phyloP scores from a whole-genome alignment of 2,888 invertebrate species.

The Eueremaeus valkanovi region DNA sequence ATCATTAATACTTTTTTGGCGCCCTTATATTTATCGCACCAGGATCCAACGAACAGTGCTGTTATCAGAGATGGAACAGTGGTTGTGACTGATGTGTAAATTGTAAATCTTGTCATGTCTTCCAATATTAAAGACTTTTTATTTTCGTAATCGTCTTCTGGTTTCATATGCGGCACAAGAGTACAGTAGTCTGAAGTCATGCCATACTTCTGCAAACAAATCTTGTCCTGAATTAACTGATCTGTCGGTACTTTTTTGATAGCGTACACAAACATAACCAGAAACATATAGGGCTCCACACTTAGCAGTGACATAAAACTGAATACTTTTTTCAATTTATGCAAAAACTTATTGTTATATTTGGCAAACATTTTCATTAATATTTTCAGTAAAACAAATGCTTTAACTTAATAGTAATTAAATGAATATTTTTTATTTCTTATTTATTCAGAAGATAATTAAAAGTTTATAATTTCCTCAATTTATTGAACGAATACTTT shows the following conservation, averaged over 20 bases:
- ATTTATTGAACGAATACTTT: no score
- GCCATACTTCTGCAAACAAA: conserved; percentile 1
- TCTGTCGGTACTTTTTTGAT: conserved; percentile 14
- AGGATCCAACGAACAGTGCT: neutral
- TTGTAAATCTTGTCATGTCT: neutral
- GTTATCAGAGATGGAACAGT: neutral
- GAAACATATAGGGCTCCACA: conserved; percentile 13
- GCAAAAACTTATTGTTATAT: no score
- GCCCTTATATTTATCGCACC: neutral
- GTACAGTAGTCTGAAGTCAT: neutral
- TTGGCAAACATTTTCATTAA: no score
- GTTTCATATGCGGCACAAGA: conserved; percentile 24
- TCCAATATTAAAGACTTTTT: conserved; percentile 5
- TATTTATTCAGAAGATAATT: no score
- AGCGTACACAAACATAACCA: neutral
- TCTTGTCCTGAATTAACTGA: conserved; percentile 34
- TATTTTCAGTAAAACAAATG: no score
- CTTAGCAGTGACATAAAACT: conserved; percentile 4
- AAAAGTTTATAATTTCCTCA: no score
- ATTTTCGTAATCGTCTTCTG: neutral
- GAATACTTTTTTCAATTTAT: no score
- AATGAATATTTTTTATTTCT: no score
- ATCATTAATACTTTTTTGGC: neutral
- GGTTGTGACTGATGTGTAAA: neutral
- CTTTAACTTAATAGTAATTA: no score